Conservation (phyloP, 2,797 vertebrate species). For the Steatocranus sp. region DNA sequence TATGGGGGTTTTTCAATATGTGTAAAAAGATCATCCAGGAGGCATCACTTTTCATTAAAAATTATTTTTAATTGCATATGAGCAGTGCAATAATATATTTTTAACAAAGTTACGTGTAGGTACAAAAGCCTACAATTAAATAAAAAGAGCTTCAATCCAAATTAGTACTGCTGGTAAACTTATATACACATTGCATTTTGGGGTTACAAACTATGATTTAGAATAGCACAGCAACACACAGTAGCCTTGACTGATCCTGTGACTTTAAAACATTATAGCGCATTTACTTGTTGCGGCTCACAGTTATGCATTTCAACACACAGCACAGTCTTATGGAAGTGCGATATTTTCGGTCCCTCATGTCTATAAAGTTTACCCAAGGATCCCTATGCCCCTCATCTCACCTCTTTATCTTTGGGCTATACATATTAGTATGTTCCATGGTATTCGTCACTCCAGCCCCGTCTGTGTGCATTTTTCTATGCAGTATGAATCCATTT, state of each 20-base stretch:
- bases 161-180: neutral
- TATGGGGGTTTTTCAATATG: rapidly evolving
- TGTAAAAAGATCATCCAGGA: neutral
- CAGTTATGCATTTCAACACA: neutral
- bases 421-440: constrained; percentile 38
- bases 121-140: neutral
- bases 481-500: constrained; percentile 90
- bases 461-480: constrained; percentile 77
- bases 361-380: neutral
- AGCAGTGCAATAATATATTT: neutral
- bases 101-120: neutral
- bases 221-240: neutral
- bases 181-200: neutral
- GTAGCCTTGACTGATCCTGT: neutral
- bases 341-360: neutral
- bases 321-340: neutral
- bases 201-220: neutral
- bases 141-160: neutral
- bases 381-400: constrained; percentile 6
- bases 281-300: neutral
- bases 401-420: constrained; percentile 28
- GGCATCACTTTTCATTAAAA: rapidly evolving
- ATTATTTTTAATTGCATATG: neutral
- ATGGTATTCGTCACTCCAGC: constrained; percentile 24
- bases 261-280: neutral